Evolutionary conservation across 2,888 invertebrate genomes (phyloP).

Genomic region (Leptinotarsa rubiginosa): DNA sequence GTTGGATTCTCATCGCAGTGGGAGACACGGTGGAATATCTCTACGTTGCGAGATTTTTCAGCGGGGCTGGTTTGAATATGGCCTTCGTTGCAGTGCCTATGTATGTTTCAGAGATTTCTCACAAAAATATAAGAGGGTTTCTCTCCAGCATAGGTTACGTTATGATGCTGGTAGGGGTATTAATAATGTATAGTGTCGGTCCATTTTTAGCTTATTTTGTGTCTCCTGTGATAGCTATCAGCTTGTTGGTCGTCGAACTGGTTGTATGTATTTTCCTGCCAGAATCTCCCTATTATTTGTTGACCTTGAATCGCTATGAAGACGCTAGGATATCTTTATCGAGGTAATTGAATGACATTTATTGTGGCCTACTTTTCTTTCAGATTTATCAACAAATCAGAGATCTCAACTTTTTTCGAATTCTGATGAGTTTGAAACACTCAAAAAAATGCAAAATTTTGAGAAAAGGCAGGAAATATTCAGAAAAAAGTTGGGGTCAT

Average conservation of each 20-base stretch:
- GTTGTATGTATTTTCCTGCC: constrained; percentile 62
- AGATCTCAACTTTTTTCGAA: no score
- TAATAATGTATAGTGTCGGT: constrained; percentile 59
- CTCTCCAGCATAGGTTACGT: constrained; percentile 60
- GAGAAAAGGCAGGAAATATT: no score
- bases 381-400: no score
- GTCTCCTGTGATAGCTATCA: constrained; percentile 58
- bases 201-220: constrained; percentile 60
- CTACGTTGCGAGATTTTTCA: constrained; percentile 59
- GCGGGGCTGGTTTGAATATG: constrained; percentile 55
- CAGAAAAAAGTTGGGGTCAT: no score
- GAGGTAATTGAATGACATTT: constrained; percentile 47
- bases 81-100: constrained; percentile 63
- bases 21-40: constrained; percentile 59
- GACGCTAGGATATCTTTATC: constrained; percentile 57
- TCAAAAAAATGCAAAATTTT: no score
- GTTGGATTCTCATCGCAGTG: constrained; percentile 61
- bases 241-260: constrained; percentile 56
- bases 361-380: no score
- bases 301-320: constrained; percentile 56
- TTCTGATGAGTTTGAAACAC: no score
- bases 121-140: constrained; percentile 61
- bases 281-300: constrained; percentile 62
- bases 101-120: constrained; percentile 64
- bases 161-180: constrained; percentile 61